Evolutionary conservation across 35 echinoderm and acorn worm genomes (phyloP).

Genomic region (Lytechinus variegatus): DNA sequence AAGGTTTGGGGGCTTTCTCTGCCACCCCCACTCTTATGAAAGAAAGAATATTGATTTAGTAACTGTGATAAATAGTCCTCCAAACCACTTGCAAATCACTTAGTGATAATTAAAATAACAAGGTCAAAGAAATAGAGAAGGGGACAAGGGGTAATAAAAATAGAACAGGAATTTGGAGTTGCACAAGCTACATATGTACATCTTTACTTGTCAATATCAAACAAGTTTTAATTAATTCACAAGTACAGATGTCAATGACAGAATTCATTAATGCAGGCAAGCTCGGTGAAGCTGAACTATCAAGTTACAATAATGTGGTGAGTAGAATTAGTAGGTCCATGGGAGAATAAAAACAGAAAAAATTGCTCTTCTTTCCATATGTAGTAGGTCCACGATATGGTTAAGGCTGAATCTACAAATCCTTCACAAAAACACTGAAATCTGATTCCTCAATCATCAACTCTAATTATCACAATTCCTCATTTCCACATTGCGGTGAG

Average conservation of each 20-base stretch:
- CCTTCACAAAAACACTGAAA: background rate
- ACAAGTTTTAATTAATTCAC: background rate
- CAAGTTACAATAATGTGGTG: background rate
- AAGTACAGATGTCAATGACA: background rate
- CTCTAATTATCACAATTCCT: background rate
- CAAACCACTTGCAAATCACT: background rate
- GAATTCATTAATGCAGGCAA: background rate
- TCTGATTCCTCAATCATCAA: background rate
- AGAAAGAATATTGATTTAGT: background rate
- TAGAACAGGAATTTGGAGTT: background rate
- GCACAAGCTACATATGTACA: background rate
- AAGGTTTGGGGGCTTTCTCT: too few species aligned
- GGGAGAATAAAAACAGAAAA: too few species aligned
- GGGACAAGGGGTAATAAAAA: background rate
- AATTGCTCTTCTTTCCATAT: too few species aligned
- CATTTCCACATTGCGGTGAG: conserved; percentile 8
- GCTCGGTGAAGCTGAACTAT: background rate
- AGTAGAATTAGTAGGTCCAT: background rate
- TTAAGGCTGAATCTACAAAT: background rate
- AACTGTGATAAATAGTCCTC: too few species aligned
- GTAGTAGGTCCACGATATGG: background rate
- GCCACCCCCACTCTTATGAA: background rate
- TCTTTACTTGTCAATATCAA: background rate
- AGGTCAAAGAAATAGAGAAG: background rate
- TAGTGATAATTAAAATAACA: background rate